Conservation (phyloP, 1,140 invertebrate genomes). For the Portunus trituberculatus region DNA sequence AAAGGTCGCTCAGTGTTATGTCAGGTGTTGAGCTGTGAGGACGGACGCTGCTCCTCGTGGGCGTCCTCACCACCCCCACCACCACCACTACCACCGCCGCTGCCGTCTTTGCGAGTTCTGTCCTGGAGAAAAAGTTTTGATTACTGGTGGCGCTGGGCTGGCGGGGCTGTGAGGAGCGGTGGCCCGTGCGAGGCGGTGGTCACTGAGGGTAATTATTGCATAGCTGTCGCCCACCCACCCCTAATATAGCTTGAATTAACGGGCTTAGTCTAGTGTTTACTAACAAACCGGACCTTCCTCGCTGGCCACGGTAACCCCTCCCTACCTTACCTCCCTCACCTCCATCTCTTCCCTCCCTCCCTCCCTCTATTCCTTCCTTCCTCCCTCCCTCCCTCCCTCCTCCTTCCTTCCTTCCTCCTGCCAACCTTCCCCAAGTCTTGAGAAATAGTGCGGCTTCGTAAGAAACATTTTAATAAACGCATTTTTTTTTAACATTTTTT, state of each 20-base stretch:
- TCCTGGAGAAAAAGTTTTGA: background rate
- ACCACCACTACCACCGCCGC: background rate
- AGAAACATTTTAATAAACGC: too few relatives aligned
- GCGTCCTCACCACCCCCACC: background rate
- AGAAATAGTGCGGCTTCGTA: too few relatives aligned
- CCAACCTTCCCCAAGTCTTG: too few relatives aligned
- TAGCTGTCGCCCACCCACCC: background rate
- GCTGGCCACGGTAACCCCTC: background rate
- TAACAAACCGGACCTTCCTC: background rate
- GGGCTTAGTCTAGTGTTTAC: background rate
- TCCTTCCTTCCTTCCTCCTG: too few relatives aligned
- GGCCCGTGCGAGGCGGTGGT: background rate
- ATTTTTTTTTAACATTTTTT: too few relatives aligned
- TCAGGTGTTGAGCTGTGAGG: constrained; percentile 9
- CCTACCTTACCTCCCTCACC: too few relatives aligned
- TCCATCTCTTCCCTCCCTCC: too few relatives aligned
- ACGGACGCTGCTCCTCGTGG: background rate
- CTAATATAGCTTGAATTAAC: constrained; percentile 4
- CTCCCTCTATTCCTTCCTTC: too few relatives aligned
- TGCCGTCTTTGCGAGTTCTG: background rate
- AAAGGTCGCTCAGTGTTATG: constrained; percentile 18
- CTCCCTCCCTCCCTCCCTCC: too few relatives aligned
- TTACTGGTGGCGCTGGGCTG: background rate
- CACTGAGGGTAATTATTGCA: background rate
- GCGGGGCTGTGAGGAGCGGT: background rate